These are phyloP conservation scores for Zoanthus gigantus DNA, from an alignment of 92 coral and sea anemone genomes.

Conservation along the genomic window DNA sequence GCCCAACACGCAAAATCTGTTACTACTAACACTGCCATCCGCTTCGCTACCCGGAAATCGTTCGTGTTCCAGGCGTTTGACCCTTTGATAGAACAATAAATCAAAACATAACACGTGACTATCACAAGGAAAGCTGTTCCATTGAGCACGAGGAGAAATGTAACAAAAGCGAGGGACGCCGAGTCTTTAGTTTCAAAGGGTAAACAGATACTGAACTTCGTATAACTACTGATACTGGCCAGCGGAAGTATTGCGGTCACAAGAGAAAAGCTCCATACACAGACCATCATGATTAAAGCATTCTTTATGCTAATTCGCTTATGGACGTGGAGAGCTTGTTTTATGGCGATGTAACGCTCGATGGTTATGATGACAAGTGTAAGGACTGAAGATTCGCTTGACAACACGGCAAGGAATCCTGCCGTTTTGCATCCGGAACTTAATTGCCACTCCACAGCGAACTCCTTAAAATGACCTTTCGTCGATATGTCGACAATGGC, in stretches of 20 bases:
- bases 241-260: conserved; percentile 85
- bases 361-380: conserved; percentile 91
- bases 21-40: conserved; percentile 91
- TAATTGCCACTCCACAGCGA: conserved; percentile 93
- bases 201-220: conserved; percentile 91
- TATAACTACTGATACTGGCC: conserved; percentile 80
- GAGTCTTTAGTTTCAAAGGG: conserved; percentile 90
- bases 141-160: conserved; percentile 73
- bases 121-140: conserved; percentile 88
- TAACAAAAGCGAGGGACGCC: conserved; percentile 81
- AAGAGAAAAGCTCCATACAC: conserved; percentile 85
- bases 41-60: conserved; percentile 90
- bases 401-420: conserved; percentile 91
- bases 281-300: conserved; percentile 81
- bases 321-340: conserved; percentile 91
- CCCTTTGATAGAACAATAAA: conserved; percentile 91
- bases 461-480: conserved; percentile 78
- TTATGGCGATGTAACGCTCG: conserved; percentile 95
- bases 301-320: conserved; percentile 81
- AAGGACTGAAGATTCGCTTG: conserved; percentile 92
- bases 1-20: conserved; percentile 99
- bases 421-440: conserved; percentile 89
- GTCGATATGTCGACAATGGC: conserved; percentile 96
- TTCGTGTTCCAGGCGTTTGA: conserved; percentile 99
- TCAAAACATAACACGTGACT: conserved; percentile 83